These are phyloP conservation scores for Diabrotica undecimpunctata DNA, from an alignment of 1,140 invertebrate genomes.

Conservation along the genomic window DNA sequence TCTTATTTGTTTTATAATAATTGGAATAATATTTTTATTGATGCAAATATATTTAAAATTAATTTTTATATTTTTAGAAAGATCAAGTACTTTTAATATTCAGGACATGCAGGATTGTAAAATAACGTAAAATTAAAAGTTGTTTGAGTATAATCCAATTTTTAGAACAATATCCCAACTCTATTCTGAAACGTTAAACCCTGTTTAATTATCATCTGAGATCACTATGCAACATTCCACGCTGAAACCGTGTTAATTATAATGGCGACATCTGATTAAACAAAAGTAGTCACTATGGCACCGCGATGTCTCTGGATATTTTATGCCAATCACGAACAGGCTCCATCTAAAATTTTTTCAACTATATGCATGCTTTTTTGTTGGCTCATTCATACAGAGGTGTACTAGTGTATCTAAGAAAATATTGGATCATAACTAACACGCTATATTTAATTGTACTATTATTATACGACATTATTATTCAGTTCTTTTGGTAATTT, in stretches of 20 bases:
- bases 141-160: too few relatives aligned
- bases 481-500: background rate
- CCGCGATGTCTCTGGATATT: conserved; percentile 23
- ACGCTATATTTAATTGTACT: background rate
- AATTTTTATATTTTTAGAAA: too few relatives aligned
- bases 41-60: too few relatives aligned
- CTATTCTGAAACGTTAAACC: too few relatives aligned
- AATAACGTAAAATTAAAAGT: too few relatives aligned
- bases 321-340: conserved; percentile 18
- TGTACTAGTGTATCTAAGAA: background rate
- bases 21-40: too few relatives aligned
- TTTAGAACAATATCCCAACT: too few relatives aligned
- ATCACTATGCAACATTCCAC: conserved; percentile 3
- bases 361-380: background rate
- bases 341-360: conserved; percentile 9
- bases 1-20: too few relatives aligned
- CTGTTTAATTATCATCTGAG: too few relatives aligned
- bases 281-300: conserved; percentile 23
- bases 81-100: too few relatives aligned
- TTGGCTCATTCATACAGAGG: background rate
- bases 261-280: conserved; percentile 21
- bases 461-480: background rate
- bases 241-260: background rate
- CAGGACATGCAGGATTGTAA: too few relatives aligned
- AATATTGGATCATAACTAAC: background rate